Percentiles rank a stretch among this genome's conserved stretches.
These are phyloP conservation scores for Acarapis woodi DNA, from an alignment of 1,140 invertebrate genomes.

Conservation along the genomic window DNA sequence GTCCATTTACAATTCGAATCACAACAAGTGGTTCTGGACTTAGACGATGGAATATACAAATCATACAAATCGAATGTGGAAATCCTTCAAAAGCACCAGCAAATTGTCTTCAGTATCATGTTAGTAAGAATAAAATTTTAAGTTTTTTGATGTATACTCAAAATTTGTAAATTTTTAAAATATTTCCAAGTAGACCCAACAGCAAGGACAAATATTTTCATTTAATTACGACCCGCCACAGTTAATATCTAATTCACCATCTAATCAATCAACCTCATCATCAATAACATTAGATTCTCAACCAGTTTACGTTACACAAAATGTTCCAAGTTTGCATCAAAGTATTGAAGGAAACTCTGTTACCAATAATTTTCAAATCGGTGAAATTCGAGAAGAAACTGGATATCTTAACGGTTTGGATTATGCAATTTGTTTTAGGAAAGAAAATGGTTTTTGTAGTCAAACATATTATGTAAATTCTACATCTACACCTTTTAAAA, in stretches of 20 bases:
- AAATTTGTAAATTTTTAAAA: too few species aligned
- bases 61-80: conserved; percentile 38
- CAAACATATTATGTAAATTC: conserved; percentile 21
- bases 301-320: too few species aligned
- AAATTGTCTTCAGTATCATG: conserved; percentile 47
- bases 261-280: too few species aligned
- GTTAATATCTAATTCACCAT: background rate
- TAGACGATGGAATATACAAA: conserved; percentile 40
- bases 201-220: too few species aligned
- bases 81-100: conserved; percentile 31
- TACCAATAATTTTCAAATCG: background rate
- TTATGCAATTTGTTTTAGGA: conserved; percentile 15
- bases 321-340: too few species aligned
- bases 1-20: conserved; percentile 26
- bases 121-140: conserved; percentile 27
- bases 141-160: too few species aligned
- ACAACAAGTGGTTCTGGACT: conserved; percentile 26
- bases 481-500: conserved; percentile 1
- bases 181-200: too few species aligned
- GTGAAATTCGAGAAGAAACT: conserved; percentile 13
- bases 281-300: too few species aligned
- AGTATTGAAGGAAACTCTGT: background rate
- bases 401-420: conserved; percentile 26
- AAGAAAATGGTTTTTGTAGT: conserved; percentile 13
- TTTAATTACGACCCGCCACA: conserved; percentile 16